Evolutionary conservation across 2,888 invertebrate species (phyloP).

Genomic region (Lasioglossum malachurum): DNA sequence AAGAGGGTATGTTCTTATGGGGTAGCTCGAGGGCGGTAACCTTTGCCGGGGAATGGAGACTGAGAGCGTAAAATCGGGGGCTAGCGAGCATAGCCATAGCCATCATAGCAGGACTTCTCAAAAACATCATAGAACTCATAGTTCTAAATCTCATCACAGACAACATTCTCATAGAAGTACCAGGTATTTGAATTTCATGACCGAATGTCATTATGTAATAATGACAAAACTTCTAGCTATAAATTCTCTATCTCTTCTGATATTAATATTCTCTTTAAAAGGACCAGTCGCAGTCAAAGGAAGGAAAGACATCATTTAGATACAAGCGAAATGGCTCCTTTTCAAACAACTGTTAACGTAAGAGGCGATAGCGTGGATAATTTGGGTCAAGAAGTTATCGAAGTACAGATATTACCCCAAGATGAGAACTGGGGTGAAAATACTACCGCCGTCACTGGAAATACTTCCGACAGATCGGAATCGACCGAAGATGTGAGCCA

Average conservation of each 20-base stretch:
- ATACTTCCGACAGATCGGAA: slow-evolving; percentile 97
- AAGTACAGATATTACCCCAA: slow-evolving; percentile 97
- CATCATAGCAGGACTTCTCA: slow-evolving; percentile 81
- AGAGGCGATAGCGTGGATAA: slow-evolving; percentile 89
- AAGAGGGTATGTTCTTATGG: slow-evolving; percentile 81
- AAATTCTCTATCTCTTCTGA: not conserved
- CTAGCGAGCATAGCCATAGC: slow-evolving; percentile 92
- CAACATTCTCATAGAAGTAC: slow-evolving; percentile 89
- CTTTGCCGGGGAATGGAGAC: slow-evolving; percentile 91
- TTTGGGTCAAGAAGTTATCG: slow-evolving; percentile 96
- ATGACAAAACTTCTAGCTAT: not conserved
- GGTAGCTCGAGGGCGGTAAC: slow-evolving; percentile 85
- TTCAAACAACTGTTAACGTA: slow-evolving; percentile 94
- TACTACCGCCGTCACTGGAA: slow-evolving; percentile 98
- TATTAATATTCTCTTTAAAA: slow-evolving; percentile 70
- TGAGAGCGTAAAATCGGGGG: slow-evolving; percentile 94
- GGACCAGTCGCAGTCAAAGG: slow-evolving; percentile 89
- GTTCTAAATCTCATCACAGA: slow-evolving; percentile 86
- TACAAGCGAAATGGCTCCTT: slow-evolving; percentile 92
- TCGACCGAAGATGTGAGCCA: slow-evolving; percentile 96
- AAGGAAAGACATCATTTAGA: slow-evolving; percentile 86
- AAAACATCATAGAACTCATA: slow-evolving; percentile 81
- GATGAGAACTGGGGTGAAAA: slow-evolving; percentile 99
- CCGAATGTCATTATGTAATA: not conserved
- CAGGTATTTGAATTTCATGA: slow-evolving; percentile 85